Percentiles rank a stretch among this genome's conserved stretches.
Conservation (phyloP, 2,797 vertebrate species). For the Morus bassanus region DNA sequence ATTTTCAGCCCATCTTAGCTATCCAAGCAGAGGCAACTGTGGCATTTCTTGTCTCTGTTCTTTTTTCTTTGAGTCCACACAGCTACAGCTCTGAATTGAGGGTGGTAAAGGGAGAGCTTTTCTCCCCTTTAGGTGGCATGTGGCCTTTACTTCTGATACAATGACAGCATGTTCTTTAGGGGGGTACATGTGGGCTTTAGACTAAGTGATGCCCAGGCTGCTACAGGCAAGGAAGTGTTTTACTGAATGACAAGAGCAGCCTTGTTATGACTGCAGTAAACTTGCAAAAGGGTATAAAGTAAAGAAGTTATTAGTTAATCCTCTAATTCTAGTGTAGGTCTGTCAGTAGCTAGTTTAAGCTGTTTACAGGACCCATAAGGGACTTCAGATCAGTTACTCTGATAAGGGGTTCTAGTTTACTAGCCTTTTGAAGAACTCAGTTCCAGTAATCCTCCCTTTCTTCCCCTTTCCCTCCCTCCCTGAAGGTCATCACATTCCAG, state of each 20-base stretch:
- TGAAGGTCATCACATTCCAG: slow-evolving; percentile 50
- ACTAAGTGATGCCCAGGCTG: not conserved
- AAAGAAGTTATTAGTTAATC: not conserved
- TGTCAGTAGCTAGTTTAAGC: slow-evolving; percentile 59
- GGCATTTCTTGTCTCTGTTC: not conserved
- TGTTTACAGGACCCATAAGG: slow-evolving; percentile 1
- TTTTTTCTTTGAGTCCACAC: not conserved
- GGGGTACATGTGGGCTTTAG: not conserved
- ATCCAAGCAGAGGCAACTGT: not conserved
- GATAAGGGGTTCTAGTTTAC: slow-evolving; percentile 53
- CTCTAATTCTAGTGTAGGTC: slow-evolving; percentile 11
- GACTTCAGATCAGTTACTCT: slow-evolving; percentile 36
- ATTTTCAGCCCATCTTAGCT: not conserved
- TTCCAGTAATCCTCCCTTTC: slow-evolving; percentile 26
- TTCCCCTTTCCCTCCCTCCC: not conserved
- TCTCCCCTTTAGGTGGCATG: not conserved
- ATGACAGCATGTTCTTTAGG: not conserved
- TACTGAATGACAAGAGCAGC: not conserved
- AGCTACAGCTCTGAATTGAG: not conserved
- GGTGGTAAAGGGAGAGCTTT: not conserved
- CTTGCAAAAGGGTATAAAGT: not conserved
- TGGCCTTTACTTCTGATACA: not conserved
- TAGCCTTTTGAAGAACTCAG: slow-evolving; percentile 32
- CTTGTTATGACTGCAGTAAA: not conserved
- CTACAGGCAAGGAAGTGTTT: not conserved